phyloP scores from a whole-genome alignment of 2,797 vertebrate genomes.

The Melanotaenia maccullochi region DNA sequence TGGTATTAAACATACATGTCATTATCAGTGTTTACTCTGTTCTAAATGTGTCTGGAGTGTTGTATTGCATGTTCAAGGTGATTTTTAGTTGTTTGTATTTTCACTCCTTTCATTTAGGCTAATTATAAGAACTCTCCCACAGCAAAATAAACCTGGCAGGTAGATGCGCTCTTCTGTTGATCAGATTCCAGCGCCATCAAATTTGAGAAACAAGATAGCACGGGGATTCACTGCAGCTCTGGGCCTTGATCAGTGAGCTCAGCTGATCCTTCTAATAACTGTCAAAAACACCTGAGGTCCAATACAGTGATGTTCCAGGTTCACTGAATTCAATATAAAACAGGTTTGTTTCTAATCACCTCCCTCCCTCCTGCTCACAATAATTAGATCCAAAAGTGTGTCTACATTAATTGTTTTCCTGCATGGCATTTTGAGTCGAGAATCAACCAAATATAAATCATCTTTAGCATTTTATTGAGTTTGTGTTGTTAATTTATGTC shows the following conservation, averaged over 20 bases:
- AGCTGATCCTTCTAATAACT: constrained; percentile 59
- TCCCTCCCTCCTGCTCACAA: constrained; percentile 32
- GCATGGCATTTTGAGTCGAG: background rate
- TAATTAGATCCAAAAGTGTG: constrained; percentile 31
- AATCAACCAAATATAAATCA: background rate
- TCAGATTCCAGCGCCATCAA: constrained; percentile 23
- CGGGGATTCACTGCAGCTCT: constrained; percentile 39
- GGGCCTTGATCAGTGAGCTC: constrained; percentile 41
- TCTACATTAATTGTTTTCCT: constrained; percentile 1
- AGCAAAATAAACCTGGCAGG: constrained; percentile 20
- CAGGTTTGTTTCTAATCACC: constrained; percentile 35
- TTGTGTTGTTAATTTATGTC: background rate
- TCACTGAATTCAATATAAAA: constrained; percentile 41
- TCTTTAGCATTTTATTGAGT: background rate
- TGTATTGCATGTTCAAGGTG: background rate
- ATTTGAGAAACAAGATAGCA: background rate
- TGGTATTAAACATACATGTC: constrained; percentile 26
- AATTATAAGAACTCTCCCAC: constrained; percentile 21
- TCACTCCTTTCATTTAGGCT: constrained; percentile 4
- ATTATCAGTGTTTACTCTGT: constrained; percentile 28
- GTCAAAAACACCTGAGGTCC: constrained; percentile 55
- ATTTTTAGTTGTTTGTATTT: constrained; percentile 1
- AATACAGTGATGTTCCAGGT: constrained; percentile 24
- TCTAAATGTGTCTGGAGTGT: constrained; percentile 2
- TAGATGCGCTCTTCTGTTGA: constrained; percentile 16